These are phyloP conservation scores for Myodes glareolus DNA, from an alignment of 2,113 vertebrate species.

Conservation along the genomic window DNA sequence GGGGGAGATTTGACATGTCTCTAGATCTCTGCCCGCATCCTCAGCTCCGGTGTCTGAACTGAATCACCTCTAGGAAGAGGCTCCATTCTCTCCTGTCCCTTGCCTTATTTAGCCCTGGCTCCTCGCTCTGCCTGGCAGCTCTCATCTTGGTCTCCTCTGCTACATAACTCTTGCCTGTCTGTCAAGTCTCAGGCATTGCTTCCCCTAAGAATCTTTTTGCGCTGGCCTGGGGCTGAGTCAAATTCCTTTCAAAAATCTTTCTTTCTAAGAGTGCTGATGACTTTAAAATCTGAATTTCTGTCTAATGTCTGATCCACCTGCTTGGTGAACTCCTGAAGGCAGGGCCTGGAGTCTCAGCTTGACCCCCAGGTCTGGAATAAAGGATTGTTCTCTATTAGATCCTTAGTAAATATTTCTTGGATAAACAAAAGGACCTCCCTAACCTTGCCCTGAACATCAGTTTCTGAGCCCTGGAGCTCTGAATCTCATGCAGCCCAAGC, in stretches of 20 bases:
- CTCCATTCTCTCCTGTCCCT: not conserved
- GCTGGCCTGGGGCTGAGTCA: not conserved
- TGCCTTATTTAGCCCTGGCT: not conserved
- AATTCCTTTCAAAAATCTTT: not conserved
- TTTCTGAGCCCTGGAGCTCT: not conserved
- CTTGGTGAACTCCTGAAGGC: not conserved
- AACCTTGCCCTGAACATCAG: not conserved
- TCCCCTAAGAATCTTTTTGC: not conserved
- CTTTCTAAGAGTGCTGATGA: accelerated
- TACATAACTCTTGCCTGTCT: not conserved
- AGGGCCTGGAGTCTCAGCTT: not conserved
- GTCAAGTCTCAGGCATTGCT: not conserved
- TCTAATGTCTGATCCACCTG: not conserved
- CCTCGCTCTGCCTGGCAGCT: not conserved
- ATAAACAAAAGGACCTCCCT: not conserved
- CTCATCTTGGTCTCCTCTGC: not conserved
- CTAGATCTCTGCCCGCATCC: not conserved
- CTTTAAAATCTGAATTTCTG: not conserved
- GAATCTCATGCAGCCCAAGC: not conserved
- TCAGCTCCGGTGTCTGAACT: not conserved
- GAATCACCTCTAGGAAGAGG: not conserved
- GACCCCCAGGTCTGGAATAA: not conserved
- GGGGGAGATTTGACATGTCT: not conserved
- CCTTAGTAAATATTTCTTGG: not conserved
- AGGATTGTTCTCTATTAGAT: not conserved